Evolutionary conservation across 1,140 invertebrate genomes (phyloP).

Genomic region (Lasioglossum baleicum): DNA sequence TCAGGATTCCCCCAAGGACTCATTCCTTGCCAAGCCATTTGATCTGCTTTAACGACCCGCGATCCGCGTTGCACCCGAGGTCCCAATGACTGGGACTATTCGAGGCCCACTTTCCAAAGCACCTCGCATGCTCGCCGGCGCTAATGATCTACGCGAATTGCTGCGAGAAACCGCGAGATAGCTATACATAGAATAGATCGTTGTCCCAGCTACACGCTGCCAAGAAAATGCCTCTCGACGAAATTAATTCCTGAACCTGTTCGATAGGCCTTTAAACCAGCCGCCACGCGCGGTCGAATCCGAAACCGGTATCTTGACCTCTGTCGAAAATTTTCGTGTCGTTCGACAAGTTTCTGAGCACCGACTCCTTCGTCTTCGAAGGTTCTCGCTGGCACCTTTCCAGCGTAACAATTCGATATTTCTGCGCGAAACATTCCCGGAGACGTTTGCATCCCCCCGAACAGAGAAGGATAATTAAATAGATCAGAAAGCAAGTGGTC

Average conservation of each 20-base stretch:
- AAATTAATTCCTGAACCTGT: slow-evolving; percentile 46
- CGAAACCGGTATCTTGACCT: slow-evolving; percentile 58
- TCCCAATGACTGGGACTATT: not conserved
- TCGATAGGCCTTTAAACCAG: slow-evolving; percentile 39
- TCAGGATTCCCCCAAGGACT: no score
- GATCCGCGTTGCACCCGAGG: not conserved
- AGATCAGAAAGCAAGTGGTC: not conserved
- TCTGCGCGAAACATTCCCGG: no score
- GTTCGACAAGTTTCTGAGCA: slow-evolving; percentile 10
- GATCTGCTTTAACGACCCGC: not conserved
- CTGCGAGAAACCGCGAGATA: not conserved
- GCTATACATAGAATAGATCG: no score
- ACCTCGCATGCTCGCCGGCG: not conserved
- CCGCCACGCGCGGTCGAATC: slow-evolving; percentile 15
- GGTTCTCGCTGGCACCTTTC: no score
- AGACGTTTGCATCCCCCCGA: not conserved
- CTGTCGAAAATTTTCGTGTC: slow-evolving; percentile 48
- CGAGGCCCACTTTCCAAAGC: not conserved
- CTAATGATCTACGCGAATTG: not conserved
- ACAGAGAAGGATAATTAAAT: not conserved
- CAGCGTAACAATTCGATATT: no score
- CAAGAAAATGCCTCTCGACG: slow-evolving; percentile 7
- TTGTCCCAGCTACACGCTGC: not conserved
- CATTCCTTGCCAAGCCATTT: not conserved
- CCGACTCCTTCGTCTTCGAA: no score